Base-by-base conservation (phyloP, 2,888 invertebrate species). In the Calephelis perditalis region DNA sequence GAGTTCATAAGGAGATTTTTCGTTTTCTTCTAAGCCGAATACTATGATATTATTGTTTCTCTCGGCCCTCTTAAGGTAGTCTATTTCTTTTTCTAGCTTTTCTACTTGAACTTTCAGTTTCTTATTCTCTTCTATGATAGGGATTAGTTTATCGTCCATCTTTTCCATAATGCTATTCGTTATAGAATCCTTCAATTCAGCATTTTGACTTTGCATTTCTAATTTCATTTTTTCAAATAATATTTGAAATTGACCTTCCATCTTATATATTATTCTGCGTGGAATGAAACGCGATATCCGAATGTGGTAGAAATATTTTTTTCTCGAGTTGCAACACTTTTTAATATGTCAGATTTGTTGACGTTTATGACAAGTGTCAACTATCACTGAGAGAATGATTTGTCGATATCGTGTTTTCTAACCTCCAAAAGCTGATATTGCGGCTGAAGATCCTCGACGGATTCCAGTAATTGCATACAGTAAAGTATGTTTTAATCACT, bases 11-110 rank as follows among this genome's bases (percentile, higher is more conserved):
- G 6, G 5, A 12, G 26, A 52, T 52, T 5, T 52, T 52, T 52
- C 52, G 11, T 52, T 52, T 52, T 52, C 52, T 44, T 44, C 44
- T 8, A 44, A 44, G 9, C 44, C 44, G 11, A 44, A 44, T 44
- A 44, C 44, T 44, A 52, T 52, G 3, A 52, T 52, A 15, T 52
- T 52, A 52, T 52, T 26, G 12, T 52, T 52, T 52, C 12, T 15
- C 52, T 52, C 52, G 35, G 11, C 52, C 12, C 52, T 52, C 12
- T 52, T 52, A 12, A 15, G 12, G 9, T 52, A 52, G 9, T 52
- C 11, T 52, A 52, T 52, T n/a, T 52, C 52, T 52, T 52, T 52
- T 52, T 52, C 52, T 8, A 52, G 52, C 8, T 52, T 52, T 52
- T 52, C 52, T 52, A 52, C 15, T 15, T 15, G 15, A 15, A 15